A percentile compares a stretch with the other conserved stretches of the same genome.
Conservation (phyloP, 1,140 invertebrate species). For the Hyphantria cunea region DNA sequence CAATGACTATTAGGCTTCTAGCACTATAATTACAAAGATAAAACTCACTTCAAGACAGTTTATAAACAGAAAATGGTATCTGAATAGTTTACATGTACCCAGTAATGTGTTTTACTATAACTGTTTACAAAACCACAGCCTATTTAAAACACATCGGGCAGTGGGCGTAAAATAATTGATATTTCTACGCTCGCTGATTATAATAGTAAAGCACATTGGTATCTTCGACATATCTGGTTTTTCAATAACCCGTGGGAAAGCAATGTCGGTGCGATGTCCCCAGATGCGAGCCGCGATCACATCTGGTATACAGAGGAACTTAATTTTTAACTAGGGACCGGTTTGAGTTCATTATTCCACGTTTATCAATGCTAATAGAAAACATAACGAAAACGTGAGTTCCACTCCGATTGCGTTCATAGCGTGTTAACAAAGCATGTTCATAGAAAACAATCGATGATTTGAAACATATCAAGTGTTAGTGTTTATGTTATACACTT, state of each 20-base stretch:
- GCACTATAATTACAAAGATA: too few species aligned
- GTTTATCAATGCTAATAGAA: constrained; percentile 44
- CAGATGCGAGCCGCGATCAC: constrained; percentile 41
- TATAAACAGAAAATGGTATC: neutral
- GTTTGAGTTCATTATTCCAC: constrained; percentile 44
- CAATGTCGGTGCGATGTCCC: constrained; percentile 40
- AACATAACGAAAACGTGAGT: constrained; percentile 28
- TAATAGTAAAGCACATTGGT: constrained; percentile 42
- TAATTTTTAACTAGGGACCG: constrained; percentile 53
- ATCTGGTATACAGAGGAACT: constrained; percentile 51
- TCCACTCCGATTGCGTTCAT: constrained; percentile 37
- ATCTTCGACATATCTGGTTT: constrained; percentile 47
- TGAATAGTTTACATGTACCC: neutral
- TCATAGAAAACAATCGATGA: constrained; percentile 35
- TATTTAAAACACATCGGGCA: constrained; percentile 12
- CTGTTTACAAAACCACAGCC: constrained; percentile 19
- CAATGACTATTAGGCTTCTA: too few species aligned
- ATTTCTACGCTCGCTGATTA: constrained; percentile 42
- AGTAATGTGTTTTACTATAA: constrained; percentile 7
- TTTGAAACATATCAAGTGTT: constrained; percentile 1
- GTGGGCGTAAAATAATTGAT: constrained; percentile 44
- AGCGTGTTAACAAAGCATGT: constrained; percentile 41
- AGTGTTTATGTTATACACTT: constrained; percentile 5
- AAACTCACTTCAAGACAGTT: neutral
- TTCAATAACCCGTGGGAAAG: constrained; percentile 64